Conservation (phyloP, 2,113 vertebrate species). For the Isurus oxyrinchus region DNA sequence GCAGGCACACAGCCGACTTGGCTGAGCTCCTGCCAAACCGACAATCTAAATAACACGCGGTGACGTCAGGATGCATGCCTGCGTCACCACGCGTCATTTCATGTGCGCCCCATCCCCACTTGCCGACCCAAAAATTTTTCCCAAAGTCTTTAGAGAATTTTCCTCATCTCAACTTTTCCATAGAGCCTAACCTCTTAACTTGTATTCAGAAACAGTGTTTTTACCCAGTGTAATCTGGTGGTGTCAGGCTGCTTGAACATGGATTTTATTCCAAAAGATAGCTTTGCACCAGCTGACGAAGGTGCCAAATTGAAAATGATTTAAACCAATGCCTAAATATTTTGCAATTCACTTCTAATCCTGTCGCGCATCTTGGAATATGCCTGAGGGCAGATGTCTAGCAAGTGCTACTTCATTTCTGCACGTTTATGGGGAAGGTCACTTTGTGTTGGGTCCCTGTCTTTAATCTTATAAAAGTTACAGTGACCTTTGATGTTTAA, state of each 20-base stretch:
- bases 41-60: too few relatives aligned
- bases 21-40: too few relatives aligned
- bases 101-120: too few relatives aligned
- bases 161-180: background rate
- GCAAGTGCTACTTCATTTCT: background rate
- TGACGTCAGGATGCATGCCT: too few relatives aligned
- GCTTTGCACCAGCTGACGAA: background rate
- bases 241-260: background rate
- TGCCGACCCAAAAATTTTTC: too few relatives aligned
- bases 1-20: too few relatives aligned
- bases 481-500: background rate
- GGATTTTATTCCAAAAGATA: background rate
- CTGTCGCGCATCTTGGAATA: background rate
- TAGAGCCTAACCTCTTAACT: background rate
- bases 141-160: background rate
- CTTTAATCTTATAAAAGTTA: background rate
- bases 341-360: background rate
- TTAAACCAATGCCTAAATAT: background rate
- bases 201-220: background rate
- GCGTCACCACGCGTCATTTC: too few relatives aligned
- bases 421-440: background rate
- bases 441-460: background rate
- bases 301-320: background rate
- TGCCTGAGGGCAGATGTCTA: background rate
- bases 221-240: background rate